Evolutionary conservation across 2,113 vertebrate species (phyloP).

Genomic region (Urocitellus parryii): DNA sequence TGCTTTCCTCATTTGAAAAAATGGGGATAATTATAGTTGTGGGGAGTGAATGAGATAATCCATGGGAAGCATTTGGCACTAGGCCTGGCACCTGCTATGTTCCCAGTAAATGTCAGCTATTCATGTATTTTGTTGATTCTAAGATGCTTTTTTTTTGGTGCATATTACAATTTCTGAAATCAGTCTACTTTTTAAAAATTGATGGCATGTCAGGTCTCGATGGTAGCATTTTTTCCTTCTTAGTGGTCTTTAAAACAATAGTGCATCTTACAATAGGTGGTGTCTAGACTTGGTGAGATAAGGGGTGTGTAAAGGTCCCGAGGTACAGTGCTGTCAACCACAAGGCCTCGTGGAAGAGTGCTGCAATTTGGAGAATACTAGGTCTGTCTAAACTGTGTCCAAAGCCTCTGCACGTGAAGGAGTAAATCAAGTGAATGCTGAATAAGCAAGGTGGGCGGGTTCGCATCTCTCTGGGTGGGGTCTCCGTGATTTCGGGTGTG

Average conservation of each 20-base stretch:
- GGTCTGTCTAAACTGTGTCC: background rate
- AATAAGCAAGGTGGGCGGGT: background rate
- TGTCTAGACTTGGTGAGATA: background rate
- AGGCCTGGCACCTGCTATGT: conserved; percentile 52
- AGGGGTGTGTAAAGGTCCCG: accelerated
- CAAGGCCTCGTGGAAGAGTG: background rate
- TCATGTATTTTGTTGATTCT: conserved; percentile 44
- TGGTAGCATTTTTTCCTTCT: background rate
- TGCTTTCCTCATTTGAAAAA: conserved; percentile 51
- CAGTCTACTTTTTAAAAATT: conserved; percentile 51
- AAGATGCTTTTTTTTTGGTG: background rate
- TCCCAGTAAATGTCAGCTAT: conserved; percentile 72
- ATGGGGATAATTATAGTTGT: conserved; percentile 59
- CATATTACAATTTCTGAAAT: conserved; percentile 47
- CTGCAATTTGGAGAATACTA: background rate
- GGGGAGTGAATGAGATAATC: conserved; percentile 54
- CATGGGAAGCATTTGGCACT: conserved; percentile 12
- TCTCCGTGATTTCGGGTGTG: background rate
- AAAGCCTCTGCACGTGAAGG: background rate
- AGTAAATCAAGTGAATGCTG: background rate
- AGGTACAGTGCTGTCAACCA: background rate
- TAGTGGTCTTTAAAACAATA: background rate
- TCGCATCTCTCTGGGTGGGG: accelerated
- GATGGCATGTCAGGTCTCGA: background rate
- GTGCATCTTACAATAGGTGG: background rate